Conservation (phyloP, 2,113 vertebrate species). For the Cebus imitator region DNA sequence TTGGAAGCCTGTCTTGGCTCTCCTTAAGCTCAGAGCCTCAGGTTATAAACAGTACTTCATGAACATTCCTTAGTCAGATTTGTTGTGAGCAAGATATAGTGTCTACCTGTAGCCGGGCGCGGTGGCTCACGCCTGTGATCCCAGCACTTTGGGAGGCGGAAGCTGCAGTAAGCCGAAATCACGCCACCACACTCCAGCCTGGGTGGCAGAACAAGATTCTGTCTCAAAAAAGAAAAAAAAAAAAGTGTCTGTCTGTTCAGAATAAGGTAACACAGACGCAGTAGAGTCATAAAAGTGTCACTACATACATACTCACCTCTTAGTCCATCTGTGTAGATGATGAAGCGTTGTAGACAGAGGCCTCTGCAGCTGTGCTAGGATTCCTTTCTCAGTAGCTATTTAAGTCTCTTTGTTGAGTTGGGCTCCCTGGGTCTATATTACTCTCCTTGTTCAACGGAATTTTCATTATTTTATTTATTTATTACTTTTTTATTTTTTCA, state of each 20-base stretch:
- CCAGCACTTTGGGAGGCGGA: neutral
- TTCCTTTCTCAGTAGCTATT: neutral
- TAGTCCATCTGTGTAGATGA: accelerated
- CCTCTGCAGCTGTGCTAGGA: too few relatives aligned
- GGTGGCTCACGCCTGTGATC: neutral
- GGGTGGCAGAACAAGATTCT: neutral
- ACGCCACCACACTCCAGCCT: neutral
- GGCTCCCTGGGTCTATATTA: neutral
- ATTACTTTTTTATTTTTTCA: too few relatives aligned
- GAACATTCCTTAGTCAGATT: neutral
- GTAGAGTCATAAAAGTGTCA: accelerated
- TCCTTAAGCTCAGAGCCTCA: neutral
- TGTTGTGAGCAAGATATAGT: neutral
- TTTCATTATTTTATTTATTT: neutral
- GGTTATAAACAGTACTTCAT: neutral
- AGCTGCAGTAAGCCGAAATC: too few relatives aligned
- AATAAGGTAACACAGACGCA: neutral
- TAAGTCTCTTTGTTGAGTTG: neutral
- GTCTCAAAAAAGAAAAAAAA: neutral
- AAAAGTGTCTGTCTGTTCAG: neutral
- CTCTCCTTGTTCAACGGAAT: neutral
- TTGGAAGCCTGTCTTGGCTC: neutral
- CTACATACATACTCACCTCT: neutral
- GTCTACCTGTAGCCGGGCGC: neutral
- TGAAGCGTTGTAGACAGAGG: neutral